Percentiles rank a stretch among this genome's conserved stretches.
phyloP scores from a whole-genome alignment of 1,140 invertebrate genomes.

The Pogonus chalceus region DNA sequence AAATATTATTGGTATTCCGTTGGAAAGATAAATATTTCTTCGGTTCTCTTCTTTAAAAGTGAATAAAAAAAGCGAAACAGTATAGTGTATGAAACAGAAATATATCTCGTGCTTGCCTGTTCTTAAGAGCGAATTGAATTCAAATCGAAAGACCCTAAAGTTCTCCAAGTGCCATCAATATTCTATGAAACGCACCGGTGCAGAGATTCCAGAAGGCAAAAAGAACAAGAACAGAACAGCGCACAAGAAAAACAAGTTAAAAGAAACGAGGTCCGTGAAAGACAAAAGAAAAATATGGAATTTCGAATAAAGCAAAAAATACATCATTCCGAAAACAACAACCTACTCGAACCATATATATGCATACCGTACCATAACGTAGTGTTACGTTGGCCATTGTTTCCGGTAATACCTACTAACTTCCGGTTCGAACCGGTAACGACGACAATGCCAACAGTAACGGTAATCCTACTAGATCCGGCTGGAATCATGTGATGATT shows the following conservation, averaged over 20 bases:
- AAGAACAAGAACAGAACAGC: not conserved
- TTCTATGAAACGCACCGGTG: conserved; percentile 6
- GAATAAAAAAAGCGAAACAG: too few relatives aligned
- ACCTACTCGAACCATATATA: not conserved
- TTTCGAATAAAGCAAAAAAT: not conserved
- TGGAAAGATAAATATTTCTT: too few relatives aligned
- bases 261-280: not conserved
- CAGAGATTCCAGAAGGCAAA: not conserved
- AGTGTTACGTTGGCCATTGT: too few relatives aligned
- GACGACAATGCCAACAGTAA: too few relatives aligned
- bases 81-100: not conserved
- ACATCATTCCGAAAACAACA: not conserved
- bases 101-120: not conserved
- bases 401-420: too few relatives aligned
- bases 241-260: not conserved
- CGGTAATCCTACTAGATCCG: too few relatives aligned
- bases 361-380: not conserved
- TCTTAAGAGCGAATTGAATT: conserved; percentile 3
- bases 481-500: too few relatives aligned
- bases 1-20: too few relatives aligned
- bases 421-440: too few relatives aligned
- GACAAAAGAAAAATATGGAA: not conserved
- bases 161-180: conserved; percentile 6
- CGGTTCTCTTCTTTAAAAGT: too few relatives aligned
- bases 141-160: not conserved